Evolutionary conservation across 2,888 invertebrate species (phyloP), one percentile per base, ranked within the genome.

Genomic region (Meta bourneti): DNA sequence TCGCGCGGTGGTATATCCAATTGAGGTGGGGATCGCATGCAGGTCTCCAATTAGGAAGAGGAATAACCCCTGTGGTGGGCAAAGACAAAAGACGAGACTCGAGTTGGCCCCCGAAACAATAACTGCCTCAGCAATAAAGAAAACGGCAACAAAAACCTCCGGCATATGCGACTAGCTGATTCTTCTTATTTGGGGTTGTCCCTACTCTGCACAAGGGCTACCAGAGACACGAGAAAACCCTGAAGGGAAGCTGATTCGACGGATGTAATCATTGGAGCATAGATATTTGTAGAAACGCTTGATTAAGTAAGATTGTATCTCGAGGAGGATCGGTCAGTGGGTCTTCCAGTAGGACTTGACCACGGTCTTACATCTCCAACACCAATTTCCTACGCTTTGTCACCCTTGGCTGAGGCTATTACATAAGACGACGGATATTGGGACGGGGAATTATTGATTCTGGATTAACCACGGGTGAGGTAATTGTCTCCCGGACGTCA

Each of bases 261-360:
- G 34, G 54, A 74, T 75, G 48, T 7, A 84, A 75, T 75, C 84
- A 75, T 61, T n/a, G 75, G 48, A 84, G 74, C 84, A 61, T 48
- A 74, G 84, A 61, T 84, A 61, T 75, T 84, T 74, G 75, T 54
- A 61, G 72, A 84, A 16, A 52, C 75, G 74, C 74, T 84, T 84
- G 75, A 84, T 84, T 84, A 84, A 84, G 54, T 84, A 75, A 75
- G 84, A 84, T 84, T 74, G 48, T 74, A 84, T 75, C 84, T 61
- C 19, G 74, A 75, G 54, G 34, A 84, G 54, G 74, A 52, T 52
- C n/a, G 52, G 78, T 78, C 78, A 20, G 6, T 20, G 19, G 51
- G 78, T 52, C 52, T n/a, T 78, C 78, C n/a, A 78, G 78, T 52
- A 61, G 78, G n/a, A 52, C 52, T 78, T 34, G 52, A 13, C 69